phyloP scores from a whole-genome alignment of 2,797 vertebrate species.

The Argentina silus region DNA sequence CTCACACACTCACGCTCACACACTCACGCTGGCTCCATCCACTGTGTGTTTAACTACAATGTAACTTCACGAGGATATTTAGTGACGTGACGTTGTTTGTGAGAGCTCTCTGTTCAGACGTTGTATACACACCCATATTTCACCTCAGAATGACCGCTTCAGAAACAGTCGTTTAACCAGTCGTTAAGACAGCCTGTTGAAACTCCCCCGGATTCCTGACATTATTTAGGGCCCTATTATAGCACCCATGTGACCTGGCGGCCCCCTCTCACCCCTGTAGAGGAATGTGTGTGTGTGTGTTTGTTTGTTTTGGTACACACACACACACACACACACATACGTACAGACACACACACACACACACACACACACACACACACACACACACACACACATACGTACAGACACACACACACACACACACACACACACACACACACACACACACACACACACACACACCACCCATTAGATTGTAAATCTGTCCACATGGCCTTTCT shows the following conservation, averaged over 20 bases:
- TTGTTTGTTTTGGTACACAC: neutral
- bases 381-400: too few relatives aligned
- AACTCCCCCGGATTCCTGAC: neutral
- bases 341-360: too few relatives aligned
- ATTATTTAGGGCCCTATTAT: neutral
- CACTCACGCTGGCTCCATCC: neutral
- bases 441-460: neutral
- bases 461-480: neutral
- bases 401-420: too few relatives aligned
- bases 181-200: neutral
- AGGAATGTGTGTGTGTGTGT: neutral
- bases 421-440: too few relatives aligned
- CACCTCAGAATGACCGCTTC: neutral
- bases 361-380: too few relatives aligned
- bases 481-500: neutral
- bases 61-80: neutral
- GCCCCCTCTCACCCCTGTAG: neutral
- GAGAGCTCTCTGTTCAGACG: neutral
- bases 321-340: too few relatives aligned
- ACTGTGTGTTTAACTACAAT: neutral
- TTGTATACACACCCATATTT: neutral
- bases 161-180: neutral
- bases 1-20: too few relatives aligned
- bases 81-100: neutral
- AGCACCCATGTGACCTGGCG: neutral